phyloP scores from a whole-genome alignment of 1,140 invertebrate genomes.

The Goniozus legneri region DNA sequence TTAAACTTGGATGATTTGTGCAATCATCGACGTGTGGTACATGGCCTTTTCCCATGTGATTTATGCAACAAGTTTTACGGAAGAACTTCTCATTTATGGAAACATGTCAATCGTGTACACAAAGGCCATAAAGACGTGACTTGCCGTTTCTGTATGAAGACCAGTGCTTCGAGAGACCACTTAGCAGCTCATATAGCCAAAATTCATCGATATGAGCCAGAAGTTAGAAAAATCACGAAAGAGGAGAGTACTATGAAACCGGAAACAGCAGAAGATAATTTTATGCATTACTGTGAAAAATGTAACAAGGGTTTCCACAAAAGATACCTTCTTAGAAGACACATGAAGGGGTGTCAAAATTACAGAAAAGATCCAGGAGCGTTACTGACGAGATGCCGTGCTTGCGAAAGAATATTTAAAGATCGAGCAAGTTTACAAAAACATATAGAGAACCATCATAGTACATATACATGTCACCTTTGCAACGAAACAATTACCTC shows the following conservation, averaged over 20 bases:
- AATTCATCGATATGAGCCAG: constrained; percentile 54
- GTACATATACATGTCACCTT: constrained; percentile 56
- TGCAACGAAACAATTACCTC: constrained; percentile 56
- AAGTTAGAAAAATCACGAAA: constrained; percentile 30
- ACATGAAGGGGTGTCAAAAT: constrained; percentile 59
- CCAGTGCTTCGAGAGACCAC: constrained; percentile 60
- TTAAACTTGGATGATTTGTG: constrained; percentile 54
- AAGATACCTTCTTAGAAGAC: constrained; percentile 54
- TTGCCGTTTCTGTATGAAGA: constrained; percentile 60
- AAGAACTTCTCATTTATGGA: constrained; percentile 62
- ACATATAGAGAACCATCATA: constrained; percentile 59
- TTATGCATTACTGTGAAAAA: constrained; percentile 55
- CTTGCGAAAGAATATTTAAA: constrained; percentile 59
- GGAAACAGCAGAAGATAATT: constrained; percentile 45
- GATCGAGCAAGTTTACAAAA: constrained; percentile 58
- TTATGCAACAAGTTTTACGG: constrained; percentile 63
- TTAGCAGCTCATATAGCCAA: constrained; percentile 60
- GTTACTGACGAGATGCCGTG: constrained; percentile 54
- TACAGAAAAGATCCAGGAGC: constrained; percentile 54
- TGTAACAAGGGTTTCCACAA: constrained; percentile 59
- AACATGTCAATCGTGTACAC: constrained; percentile 62
- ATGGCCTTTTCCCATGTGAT: constrained; percentile 61
- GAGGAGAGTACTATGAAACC: constrained; percentile 20
- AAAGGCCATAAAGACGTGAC: constrained; percentile 62
- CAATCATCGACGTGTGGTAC: constrained; percentile 55